These are phyloP conservation scores for Seriola aureovittata DNA, from an alignment of 2,113 vertebrate species.

Conservation along the genomic window DNA sequence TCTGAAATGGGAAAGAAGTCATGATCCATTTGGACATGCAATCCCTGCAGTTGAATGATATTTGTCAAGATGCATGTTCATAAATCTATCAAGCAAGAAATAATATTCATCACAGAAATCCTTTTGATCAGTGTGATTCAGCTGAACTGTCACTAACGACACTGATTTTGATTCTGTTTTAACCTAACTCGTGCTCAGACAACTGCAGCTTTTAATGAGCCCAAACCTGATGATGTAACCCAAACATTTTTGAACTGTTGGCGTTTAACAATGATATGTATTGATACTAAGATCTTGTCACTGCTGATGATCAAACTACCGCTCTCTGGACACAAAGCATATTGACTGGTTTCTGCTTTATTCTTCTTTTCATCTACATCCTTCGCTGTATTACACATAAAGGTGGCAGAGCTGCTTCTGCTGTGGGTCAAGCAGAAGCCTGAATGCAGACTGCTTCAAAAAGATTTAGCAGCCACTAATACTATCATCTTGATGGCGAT, in stretches of 20 bases:
- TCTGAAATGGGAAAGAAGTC: constrained; percentile 77
- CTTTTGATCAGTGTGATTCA: background rate
- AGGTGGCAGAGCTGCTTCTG: background rate
- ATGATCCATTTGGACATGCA: background rate
- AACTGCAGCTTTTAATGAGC: background rate
- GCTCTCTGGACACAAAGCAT: background rate
- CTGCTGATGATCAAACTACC: background rate
- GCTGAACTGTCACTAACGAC: background rate
- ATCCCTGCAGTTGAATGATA: background rate
- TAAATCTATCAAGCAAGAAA: background rate
- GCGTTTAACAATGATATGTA: background rate
- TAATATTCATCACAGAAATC: background rate
- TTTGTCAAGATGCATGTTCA: background rate
- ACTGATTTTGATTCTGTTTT: background rate
- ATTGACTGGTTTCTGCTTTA: background rate
- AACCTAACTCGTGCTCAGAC: background rate
- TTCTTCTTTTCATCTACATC: background rate
- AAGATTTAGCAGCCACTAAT: constrained; percentile 17
- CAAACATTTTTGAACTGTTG: background rate
- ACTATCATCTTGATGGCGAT: background rate
- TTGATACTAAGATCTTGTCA: background rate
- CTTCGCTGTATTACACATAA: background rate
- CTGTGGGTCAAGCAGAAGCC: background rate
- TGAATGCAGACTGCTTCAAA: background rate
- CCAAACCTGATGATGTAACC: background rate